A percentile compares a stretch with the other conserved stretches of the same genome.
phyloP scores from a whole-genome alignment of 1,140 invertebrate species.

The Drosophila kurseongensis region DNA sequence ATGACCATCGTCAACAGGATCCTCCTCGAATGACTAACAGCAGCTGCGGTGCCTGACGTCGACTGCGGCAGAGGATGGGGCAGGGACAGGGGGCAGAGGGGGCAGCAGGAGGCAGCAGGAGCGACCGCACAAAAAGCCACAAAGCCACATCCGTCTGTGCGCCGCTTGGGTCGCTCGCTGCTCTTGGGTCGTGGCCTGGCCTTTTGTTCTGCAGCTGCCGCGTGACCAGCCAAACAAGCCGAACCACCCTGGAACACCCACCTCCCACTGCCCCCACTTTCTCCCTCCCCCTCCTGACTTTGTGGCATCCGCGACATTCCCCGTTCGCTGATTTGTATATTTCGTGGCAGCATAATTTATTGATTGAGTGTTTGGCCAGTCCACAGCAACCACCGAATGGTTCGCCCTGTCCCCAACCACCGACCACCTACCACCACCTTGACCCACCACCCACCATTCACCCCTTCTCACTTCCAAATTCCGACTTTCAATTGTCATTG shows the following conservation, averaged over 20 bases:
- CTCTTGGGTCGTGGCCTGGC: slow-evolving; percentile 36
- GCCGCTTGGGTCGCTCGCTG: slow-evolving; percentile 40
- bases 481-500: slow-evolving; percentile 70
- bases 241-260: slow-evolving; percentile 12
- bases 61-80: slow-evolving; percentile 20
- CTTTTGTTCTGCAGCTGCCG: slow-evolving; percentile 75
- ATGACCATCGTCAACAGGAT: slow-evolving; percentile 56
- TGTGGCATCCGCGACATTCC: slow-evolving; percentile 40
- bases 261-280: slow-evolving; percentile 9
- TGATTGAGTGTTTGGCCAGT: slow-evolving; percentile 79
- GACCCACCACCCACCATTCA: background rate
- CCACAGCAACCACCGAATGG: slow-evolving; percentile 26
- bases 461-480: slow-evolving; percentile 23
- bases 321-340: slow-evolving; percentile 76
- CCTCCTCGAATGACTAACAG: slow-evolving; percentile 74
- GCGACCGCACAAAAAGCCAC: slow-evolving; percentile 65
- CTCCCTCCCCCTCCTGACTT: background rate
- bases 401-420: slow-evolving; percentile 8
- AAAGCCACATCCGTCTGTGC: slow-evolving; percentile 80
- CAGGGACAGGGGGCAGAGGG: background rate
- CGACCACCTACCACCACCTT: background rate
- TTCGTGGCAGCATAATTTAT: slow-evolving; percentile 81
- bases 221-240: slow-evolving; percentile 76
- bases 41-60: slow-evolving; percentile 49
- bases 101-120: slow-evolving; percentile 9